Evolutionary conservation across 2,797 vertebrate genomes (phyloP).

Genomic region (Merluccius polli): DNA sequence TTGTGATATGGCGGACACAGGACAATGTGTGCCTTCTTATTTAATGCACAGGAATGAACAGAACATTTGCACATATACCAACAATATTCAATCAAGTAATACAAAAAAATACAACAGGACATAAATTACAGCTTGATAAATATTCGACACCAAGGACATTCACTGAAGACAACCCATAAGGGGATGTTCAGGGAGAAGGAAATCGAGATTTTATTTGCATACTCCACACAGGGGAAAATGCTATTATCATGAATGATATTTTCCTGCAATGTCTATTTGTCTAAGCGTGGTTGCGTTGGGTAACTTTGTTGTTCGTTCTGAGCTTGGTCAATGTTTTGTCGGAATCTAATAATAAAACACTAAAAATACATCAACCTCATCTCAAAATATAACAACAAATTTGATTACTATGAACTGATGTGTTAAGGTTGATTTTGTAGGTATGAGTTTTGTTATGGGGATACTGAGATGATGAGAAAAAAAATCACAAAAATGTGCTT

Average conservation of each 20-base stretch:
- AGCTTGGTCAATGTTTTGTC: background rate
- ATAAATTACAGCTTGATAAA: conserved; percentile 27
- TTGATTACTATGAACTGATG: background rate
- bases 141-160: conserved; percentile 8
- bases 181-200: background rate
- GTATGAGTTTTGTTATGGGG: background rate
- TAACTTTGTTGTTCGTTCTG: background rate
- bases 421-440: background rate
- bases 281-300: background rate
- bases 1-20: background rate
- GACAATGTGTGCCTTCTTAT: conserved; percentile 11
- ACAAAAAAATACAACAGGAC: conserved; percentile 9
- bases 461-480: background rate
- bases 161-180: background rate
- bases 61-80: background rate
- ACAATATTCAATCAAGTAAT: conserved; percentile 1
- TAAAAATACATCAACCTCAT: background rate
- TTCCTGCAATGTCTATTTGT: background rate
- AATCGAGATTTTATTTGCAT: background rate
- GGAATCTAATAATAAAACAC: background rate
- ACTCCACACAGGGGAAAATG: background rate
- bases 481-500: background rate
- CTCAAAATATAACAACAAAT: background rate
- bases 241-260: background rate
- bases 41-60: conserved; percentile 12